phyloP scores from a whole-genome alignment of 2,888 invertebrate genomes.

The Ochlodes sylvanus region DNA sequence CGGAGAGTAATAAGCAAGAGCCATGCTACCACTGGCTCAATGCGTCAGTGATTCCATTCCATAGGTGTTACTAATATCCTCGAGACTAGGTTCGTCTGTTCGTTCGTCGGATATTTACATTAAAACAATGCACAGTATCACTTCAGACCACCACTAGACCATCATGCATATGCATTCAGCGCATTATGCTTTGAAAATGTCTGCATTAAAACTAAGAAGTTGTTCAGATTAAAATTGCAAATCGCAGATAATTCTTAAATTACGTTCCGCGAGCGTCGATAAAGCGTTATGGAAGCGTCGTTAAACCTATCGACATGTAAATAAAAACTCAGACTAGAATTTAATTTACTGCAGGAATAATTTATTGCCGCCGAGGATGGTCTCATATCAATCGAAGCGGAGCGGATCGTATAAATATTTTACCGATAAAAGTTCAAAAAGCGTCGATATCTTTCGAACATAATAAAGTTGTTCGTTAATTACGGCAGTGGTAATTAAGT shows the following conservation, averaged over 20 bases:
- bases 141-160: background rate
- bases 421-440: constrained; percentile 37
- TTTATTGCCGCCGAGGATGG: constrained; percentile 27
- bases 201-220: constrained; percentile 29
- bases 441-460: constrained; percentile 31
- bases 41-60: too few relatives aligned
- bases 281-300: constrained; percentile 27
- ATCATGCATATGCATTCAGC: constrained; percentile 28
- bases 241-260: constrained; percentile 34
- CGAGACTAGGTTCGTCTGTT: background rate
- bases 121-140: background rate
- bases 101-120: background rate
- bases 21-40: too few relatives aligned
- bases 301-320: constrained; percentile 26
- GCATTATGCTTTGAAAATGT: constrained; percentile 20
- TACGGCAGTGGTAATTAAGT: constrained; percentile 66
- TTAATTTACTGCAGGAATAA: constrained; percentile 33
- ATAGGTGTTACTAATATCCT: too few relatives aligned
- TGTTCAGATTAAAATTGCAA: constrained; percentile 34
- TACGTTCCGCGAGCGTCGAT: constrained; percentile 27
- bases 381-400: constrained; percentile 35
- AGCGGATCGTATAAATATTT: constrained; percentile 37
- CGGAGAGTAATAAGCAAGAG: too few relatives aligned
- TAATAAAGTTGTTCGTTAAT: constrained; percentile 50
- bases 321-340: constrained; percentile 33